Base-by-base conservation (phyloP, 1,140 invertebrate species). In the Euura lappo region DNA sequence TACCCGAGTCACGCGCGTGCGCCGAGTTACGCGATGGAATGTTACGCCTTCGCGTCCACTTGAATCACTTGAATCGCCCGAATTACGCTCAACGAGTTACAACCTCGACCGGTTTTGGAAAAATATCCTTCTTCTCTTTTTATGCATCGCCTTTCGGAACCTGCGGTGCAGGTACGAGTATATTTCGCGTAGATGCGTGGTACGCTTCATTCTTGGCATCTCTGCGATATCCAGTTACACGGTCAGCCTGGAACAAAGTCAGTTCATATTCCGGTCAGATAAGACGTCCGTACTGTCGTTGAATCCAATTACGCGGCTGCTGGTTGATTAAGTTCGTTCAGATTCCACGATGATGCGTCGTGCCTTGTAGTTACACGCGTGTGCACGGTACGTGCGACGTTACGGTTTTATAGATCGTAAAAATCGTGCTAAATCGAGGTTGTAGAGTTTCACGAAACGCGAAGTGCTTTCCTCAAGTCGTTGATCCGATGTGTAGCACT, bases 11-110 rank as follows among this genome's bases (percentile, higher is more conserved):
- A 60, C 51, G 51, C 5, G 3, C 65, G 69, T 74, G 67, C 69
- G 60, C 72, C 72, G 51, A 2, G 60, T 72, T 47, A 76, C 70
- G 72, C 70, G 69, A 68, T 71, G 74, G 73, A 82, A 79, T 81
- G 80, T 76, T 74, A 78, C 81, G 82, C 81, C 80, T 78, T 79
- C 73, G 74, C 70, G 76, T 51, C 2, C 72, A n/a, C 66, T 68
- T 68, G 71, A 71, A 74, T 77, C 66, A 68, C 72, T 69, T 68
- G 66, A 81, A 78, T 77, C 77, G 13, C 51, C 51, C 51, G 6
- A 60, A 60, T 60, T 60, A 60, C 75, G 77, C 78, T 77, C 74
- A 68, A 65, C 73, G 45, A 70, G 65, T 78, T 69, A 69, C 73
- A 64, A 28, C 28, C 72, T 72, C 69, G 68, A 13, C 47, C 69